Conservation (phyloP, 2,113 vertebrate genomes). For the Oophaga pumilio region DNA sequence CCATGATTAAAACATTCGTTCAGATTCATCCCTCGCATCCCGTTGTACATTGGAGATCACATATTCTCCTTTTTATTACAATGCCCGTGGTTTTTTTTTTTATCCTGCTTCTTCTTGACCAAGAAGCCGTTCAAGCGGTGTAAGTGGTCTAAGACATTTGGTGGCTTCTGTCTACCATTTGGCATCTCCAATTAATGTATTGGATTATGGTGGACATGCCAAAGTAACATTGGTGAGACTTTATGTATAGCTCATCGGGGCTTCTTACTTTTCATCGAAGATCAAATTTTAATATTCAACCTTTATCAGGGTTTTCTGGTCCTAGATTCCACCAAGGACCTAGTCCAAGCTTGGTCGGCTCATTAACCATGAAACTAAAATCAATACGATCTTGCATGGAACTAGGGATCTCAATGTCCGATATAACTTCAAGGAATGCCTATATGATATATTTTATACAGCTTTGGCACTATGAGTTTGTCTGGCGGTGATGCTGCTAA, state of each 20-base stretch:
- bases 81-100: background rate
- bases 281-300: background rate
- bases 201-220: background rate
- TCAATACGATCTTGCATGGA: background rate
- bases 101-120: background rate
- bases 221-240: background rate
- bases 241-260: background rate
- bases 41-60: constrained; percentile 26
- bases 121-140: background rate
- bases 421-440: background rate
- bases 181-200: background rate
- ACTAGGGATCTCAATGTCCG: background rate
- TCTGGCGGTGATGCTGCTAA: too few species aligned
- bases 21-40: constrained; percentile 46
- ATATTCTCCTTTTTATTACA: constrained; percentile 35
- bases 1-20: constrained; percentile 63
- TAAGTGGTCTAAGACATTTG: background rate
- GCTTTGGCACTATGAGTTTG: too few species aligned
- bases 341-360: background rate
- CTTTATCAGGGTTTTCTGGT: background rate
- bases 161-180: background rate
- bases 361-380: background rate
- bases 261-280: background rate
- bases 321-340: background rate
- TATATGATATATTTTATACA: background rate